A percentile compares a stretch with the other conserved stretches of the same genome.
These are phyloP conservation scores for Ageneiosus marmoratus DNA, from an alignment of 2,113 vertebrate genomes.

Conservation along the genomic window DNA sequence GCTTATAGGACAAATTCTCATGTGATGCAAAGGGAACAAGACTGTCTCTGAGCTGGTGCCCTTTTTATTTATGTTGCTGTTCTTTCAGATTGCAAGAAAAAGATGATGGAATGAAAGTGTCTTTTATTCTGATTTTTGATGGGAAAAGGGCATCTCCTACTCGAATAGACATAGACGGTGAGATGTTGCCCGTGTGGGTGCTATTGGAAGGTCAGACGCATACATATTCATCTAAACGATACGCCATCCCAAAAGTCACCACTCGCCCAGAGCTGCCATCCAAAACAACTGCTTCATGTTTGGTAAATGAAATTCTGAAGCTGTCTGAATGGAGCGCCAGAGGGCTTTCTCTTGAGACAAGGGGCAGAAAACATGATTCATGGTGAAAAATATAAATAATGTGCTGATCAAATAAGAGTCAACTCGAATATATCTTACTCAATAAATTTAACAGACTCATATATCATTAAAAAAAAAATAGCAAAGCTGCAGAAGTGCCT, in stretches of 20 bases:
- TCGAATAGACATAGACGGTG: constrained; percentile 4
- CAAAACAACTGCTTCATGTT: constrained; percentile 23
- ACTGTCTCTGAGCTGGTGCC: neutral
- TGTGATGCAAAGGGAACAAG: neutral
- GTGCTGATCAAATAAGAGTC: constrained; percentile 6
- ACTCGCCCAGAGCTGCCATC: constrained; percentile 28
- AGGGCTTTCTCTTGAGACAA: constrained; percentile 6
- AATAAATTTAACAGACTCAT: neutral
- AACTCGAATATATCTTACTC: neutral
- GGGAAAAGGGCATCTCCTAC: constrained; percentile 31
- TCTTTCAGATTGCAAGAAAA: neutral
- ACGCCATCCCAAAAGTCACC: constrained; percentile 30
- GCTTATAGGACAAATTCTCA: neutral
- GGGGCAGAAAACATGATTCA: neutral
- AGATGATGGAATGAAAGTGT: neutral
- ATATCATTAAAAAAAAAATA: neutral
- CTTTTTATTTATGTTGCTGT: constrained; percentile 13
- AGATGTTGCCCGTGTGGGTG: neutral
- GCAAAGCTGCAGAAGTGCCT: neutral
- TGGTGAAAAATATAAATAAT: neutral
- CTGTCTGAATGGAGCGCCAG: neutral
- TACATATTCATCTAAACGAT: constrained; percentile 44
- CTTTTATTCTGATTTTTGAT: constrained; percentile 24
- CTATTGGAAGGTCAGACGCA: constrained; percentile 35
- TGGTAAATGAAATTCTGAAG: constrained; percentile 32